A percentile compares a stretch with the other conserved stretches of the same genome.
These are phyloP conservation scores for Metopia argyrocephala DNA, from an alignment of 2,888 invertebrate genomes.

Conservation along the genomic window DNA sequence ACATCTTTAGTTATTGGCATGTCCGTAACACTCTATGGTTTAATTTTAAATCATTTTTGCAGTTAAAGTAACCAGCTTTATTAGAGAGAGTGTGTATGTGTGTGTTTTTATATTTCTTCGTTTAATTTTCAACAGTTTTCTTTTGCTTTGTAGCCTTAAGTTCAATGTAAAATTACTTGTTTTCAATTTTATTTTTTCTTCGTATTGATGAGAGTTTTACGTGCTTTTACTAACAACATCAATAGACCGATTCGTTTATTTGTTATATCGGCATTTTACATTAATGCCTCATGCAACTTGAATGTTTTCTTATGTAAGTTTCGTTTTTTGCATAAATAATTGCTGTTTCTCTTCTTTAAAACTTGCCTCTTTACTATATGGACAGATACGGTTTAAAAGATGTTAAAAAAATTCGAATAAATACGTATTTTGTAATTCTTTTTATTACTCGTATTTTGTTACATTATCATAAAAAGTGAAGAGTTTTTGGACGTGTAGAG, in stretches of 20 bases:
- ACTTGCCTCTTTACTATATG: neutral
- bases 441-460: neutral
- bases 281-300: constrained; percentile 9
- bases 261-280: neutral
- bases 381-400: neutral
- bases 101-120: no score
- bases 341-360: constrained; percentile 1
- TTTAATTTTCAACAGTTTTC: constrained; percentile 23
- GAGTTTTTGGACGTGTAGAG: neutral
- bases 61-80: constrained; percentile 35
- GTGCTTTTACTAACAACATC: constrained; percentile 2
- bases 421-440: constrained; percentile 25
- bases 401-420: neutral
- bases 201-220: constrained; percentile 26
- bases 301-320: constrained; percentile 36
- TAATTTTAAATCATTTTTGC: constrained; percentile 1
- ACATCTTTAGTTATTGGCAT: neutral
- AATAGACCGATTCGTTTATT: neutral
- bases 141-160: constrained; percentile 48
- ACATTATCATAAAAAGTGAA: neutral
- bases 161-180: constrained; percentile 58
- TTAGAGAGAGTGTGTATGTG: no score
- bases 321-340: constrained; percentile 42
- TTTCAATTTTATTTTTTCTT: neutral
- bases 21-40: neutral